These are phyloP conservation scores for Rallus crepitans DNA, from an alignment of 2,797 vertebrate species.

Conservation along the genomic window DNA sequence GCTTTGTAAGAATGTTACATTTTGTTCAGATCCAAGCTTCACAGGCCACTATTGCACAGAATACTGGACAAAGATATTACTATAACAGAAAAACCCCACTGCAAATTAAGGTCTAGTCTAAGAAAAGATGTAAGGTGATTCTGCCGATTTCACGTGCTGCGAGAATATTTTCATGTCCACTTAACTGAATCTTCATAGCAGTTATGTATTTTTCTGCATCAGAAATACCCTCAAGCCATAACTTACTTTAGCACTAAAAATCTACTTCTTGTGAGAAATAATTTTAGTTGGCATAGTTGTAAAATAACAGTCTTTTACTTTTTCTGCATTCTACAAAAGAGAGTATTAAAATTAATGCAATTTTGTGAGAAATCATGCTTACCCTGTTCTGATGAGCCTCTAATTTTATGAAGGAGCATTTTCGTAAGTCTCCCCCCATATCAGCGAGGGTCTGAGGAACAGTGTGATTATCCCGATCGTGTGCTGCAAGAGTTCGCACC, in stretches of 20 bases:
- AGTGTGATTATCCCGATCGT: slow-evolving; percentile 95
- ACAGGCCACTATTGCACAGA: background rate
- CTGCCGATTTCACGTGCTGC: background rate
- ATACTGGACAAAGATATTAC: background rate
- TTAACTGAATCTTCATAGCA: background rate
- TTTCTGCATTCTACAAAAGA: background rate
- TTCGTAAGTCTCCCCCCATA: slow-evolving; percentile 94
- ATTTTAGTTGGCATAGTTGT: background rate
- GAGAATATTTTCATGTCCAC: background rate
- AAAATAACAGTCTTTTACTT: background rate
- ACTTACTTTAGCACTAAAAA: background rate
- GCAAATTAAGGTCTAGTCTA: background rate
- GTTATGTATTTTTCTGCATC: background rate
- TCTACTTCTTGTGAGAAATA: background rate
- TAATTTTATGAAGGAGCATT: slow-evolving; percentile 93
- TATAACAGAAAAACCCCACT: background rate
- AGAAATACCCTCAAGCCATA: background rate
- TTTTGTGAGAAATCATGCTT: slow-evolving; percentile 25
- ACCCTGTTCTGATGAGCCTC: slow-evolving; percentile 98
- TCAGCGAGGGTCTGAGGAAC: slow-evolving; percentile 93
- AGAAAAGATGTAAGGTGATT: background rate
- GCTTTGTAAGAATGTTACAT: background rate
- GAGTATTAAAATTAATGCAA: background rate
- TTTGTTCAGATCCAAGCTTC: background rate
- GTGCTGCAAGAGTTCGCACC: slow-evolving; percentile 93